Percentiles rank a stretch among this genome's conserved stretches.
These are phyloP conservation scores for Etheostoma nigrum DNA, from an alignment of 2,797 vertebrate species.

Conservation along the genomic window DNA sequence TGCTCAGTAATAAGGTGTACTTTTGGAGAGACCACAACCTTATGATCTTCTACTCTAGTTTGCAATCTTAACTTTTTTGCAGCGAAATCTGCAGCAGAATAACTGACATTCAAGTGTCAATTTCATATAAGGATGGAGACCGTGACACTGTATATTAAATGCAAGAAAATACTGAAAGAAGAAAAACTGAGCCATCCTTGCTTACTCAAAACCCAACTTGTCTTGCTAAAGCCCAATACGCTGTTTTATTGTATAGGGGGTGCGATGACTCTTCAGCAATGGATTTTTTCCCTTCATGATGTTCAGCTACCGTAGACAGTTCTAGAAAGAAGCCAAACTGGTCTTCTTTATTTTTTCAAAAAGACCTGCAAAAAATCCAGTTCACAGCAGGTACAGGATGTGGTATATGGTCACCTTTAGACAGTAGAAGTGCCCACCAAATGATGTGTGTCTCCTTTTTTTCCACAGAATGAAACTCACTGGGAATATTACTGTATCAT, in stretches of 20 bases:
- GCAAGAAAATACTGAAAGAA: neutral
- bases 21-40: neutral
- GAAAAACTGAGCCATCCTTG: neutral
- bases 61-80: neutral
- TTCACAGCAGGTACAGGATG: conserved; percentile 14
- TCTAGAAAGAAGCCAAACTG: neutral
- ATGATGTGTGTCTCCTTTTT: conserved; percentile 22
- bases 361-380: neutral
- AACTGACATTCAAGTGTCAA: neutral
- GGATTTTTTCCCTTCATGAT: neutral
- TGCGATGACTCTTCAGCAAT: neutral
- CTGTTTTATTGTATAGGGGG: neutral
- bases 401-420: neutral
- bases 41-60: neutral
- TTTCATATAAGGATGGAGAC: neutral
- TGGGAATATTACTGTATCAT: conserved; percentile 29
- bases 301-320: neutral
- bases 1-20: neutral
- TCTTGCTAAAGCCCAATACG: too few species aligned
- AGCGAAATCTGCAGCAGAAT: neutral
- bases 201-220: neutral
- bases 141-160: neutral
- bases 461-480: neutral
- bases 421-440: neutral
- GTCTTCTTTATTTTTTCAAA: neutral